These are phyloP conservation scores for Zalophus californianus DNA, from an alignment of 2,797 vertebrate genomes.

Conservation along the genomic window DNA sequence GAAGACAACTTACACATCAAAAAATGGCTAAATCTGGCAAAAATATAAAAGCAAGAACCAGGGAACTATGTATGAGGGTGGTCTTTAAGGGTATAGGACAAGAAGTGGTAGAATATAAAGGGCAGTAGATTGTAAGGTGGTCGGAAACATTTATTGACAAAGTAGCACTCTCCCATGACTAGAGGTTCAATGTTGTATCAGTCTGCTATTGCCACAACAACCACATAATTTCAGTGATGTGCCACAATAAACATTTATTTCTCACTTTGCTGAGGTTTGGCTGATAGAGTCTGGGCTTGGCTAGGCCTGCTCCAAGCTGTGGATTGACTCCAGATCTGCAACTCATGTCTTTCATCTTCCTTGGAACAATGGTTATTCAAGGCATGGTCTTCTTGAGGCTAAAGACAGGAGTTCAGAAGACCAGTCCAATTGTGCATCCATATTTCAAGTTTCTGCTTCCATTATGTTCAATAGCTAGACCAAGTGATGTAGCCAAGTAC, in stretches of 20 bases:
- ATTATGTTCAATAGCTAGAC: not conserved
- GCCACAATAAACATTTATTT: constrained; percentile 26
- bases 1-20: not conserved
- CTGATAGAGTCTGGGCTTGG: not conserved
- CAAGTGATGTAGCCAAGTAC: not conserved
- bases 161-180: not conserved
- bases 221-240: constrained; percentile 3
- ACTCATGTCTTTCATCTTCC: constrained; percentile 48
- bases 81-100: not conserved
- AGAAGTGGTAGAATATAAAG: not conserved
- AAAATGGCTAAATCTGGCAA: not conserved
- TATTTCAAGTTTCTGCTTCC: not conserved
- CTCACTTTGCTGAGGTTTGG: constrained; percentile 62
- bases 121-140: not conserved
- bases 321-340: not conserved
- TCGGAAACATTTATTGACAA: constrained; percentile 12
- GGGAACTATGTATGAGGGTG: not conserved
- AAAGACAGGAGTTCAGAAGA: not conserved
- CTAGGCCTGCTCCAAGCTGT: constrained; percentile 1
- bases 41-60: not conserved
- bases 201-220: not conserved
- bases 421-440: not conserved
- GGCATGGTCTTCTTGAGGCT: not conserved
- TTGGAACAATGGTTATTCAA: constrained; percentile 36
- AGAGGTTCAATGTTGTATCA: not conserved